phyloP scores from a whole-genome alignment of 2,113 vertebrate species.

The Pungitius pungitius region DNA sequence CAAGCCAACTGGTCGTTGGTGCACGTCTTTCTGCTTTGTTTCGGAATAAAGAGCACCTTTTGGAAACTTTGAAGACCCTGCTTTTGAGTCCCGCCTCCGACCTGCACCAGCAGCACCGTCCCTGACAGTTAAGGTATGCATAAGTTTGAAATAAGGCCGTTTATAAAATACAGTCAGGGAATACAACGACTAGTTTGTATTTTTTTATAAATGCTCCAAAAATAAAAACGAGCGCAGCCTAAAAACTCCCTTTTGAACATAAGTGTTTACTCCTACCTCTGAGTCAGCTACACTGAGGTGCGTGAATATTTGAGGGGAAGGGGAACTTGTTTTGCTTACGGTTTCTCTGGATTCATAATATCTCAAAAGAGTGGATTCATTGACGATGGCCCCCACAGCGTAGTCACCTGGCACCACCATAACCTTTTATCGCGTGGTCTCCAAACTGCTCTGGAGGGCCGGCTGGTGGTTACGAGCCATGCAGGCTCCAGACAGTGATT shows the following conservation, averaged over 20 bases:
- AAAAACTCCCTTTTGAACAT: neutral
- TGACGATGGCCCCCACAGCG: neutral
- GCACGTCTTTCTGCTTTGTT: no score
- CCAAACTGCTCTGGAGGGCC: conserved; percentile 20
- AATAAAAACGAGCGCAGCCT: conserved; percentile 11
- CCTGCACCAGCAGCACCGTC: no score
- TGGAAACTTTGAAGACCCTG: no score
- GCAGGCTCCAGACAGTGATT: conserved; percentile 36
- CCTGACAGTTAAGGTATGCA: neutral
- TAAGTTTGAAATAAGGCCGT: neutral
- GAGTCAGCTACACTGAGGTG: neutral
- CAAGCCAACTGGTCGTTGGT: no score
- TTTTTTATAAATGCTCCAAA: neutral
- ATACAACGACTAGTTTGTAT: neutral
- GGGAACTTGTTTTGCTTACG: neutral
- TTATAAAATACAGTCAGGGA: neutral
- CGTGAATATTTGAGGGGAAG: neutral
- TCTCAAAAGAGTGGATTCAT: conserved; percentile 3
- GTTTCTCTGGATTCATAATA: neutral
- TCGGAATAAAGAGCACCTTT: no score
- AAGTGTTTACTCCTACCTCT: conserved; percentile 23
- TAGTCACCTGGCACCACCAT: neutral
- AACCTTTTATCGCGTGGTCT: conserved; percentile 13
- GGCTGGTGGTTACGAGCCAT: conserved; percentile 18
- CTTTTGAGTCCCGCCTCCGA: no score